Evolutionary conservation across 2,888 invertebrate species (phyloP), one percentile per base, ranked within the genome.

Genomic region (Mellilla xanthometata): DNA sequence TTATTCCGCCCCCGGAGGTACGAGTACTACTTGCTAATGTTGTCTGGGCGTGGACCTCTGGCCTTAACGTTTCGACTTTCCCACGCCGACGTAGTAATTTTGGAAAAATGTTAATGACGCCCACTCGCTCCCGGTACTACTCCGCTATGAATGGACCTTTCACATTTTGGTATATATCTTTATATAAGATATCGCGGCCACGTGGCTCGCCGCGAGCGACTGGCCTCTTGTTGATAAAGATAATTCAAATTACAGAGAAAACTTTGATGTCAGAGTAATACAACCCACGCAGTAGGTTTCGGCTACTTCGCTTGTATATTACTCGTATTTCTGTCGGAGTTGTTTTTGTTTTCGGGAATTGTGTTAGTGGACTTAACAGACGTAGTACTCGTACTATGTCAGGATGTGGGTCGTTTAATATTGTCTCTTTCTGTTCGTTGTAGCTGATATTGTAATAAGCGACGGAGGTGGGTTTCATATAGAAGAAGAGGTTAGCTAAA

Each of bases 211-310:
- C 3, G 34, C 13, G 4, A 12, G 34, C n/a, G 34, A 35, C 42
- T 42, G 42, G 11, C 11, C 29, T 30, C 24, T 13, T 35, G 30
- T 34, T 35, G 29, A 35, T 42, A 35, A 28, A 28, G 42, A 41
- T 13, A 41, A 41, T 30, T 30, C 6, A 35, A 29, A 33, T 11
- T 15, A 11, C 9, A 6, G 3, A 15, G 24, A n/a, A 3, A 24
- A 24, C 13, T 42, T 42, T 42, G 24, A 35, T 42, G 30, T 34
- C 34, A 3, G 15, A 19, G 2, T 24, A 24, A n/a, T n/a, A n/a
- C n/a, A n/a, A 30, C 23, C 34, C 30, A 29, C 42, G 35, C 15
- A 26, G 1, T 7, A 3, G 19, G 5, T 1, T 1, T 19, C 15
- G 15, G 15, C 6, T 19, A 19, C 15, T 19, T 19, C 15, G 6